phyloP scores from a whole-genome alignment of 2,888 invertebrate species.

The Phaonia tiefii region DNA sequence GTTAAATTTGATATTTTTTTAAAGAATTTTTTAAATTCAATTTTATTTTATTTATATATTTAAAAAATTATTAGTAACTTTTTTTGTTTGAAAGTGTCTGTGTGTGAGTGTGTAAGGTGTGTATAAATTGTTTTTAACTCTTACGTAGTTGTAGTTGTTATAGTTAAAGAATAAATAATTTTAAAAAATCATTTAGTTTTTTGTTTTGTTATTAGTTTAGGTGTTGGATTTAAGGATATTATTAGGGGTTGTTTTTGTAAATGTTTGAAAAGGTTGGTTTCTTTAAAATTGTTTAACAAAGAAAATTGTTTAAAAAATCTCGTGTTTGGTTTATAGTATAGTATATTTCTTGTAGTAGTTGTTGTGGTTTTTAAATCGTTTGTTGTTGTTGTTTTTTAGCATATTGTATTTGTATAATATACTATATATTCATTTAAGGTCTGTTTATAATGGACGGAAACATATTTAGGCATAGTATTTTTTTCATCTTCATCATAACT shows the following conservation, averaged over 20 bases:
- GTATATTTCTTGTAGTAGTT: slow-evolving; percentile 30
- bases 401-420: slow-evolving; percentile 23
- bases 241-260: too few species aligned
- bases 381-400: background rate
- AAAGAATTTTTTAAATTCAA: slow-evolving; percentile 66
- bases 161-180: background rate
- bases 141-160: background rate
- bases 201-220: slow-evolving; percentile 23
- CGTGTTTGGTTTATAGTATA: slow-evolving; percentile 22
- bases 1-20: slow-evolving; percentile 63
- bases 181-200: background rate
- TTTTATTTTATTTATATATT: slow-evolving; percentile 17
- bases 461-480: slow-evolving; percentile 77
- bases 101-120: slow-evolving; percentile 38
- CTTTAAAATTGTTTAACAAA: slow-evolving; percentile 8
- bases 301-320: slow-evolving; percentile 52
- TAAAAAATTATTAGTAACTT: slow-evolving; percentile 66
- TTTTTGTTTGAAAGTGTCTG: slow-evolving; percentile 46
- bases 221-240: background rate
- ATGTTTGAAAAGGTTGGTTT: background rate
- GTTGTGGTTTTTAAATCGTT: too few species aligned
- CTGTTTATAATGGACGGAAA: slow-evolving; percentile 81
- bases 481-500: slow-evolving; percentile 16
- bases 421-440: slow-evolving; percentile 78
- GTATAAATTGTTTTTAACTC: slow-evolving; percentile 20